These are phyloP conservation scores for Gallinago solitaria DNA, from an alignment of 2,797 vertebrate genomes.

Conservation along the genomic window DNA sequence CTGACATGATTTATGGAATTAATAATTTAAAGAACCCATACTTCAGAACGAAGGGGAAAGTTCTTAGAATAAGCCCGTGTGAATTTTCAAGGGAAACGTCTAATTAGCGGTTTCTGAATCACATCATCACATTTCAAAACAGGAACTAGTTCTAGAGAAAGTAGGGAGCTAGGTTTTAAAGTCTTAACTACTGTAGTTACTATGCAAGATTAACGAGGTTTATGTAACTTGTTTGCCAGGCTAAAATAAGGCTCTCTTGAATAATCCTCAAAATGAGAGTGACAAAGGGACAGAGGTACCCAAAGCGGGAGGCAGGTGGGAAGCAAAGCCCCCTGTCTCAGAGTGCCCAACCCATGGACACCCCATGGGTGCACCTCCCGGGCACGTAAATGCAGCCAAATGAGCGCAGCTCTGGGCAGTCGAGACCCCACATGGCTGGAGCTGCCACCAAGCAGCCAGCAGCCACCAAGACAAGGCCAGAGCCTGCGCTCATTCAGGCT, in stretches of 20 bases:
- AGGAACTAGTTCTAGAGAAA: conserved; percentile 42
- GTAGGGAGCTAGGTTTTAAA: conserved; percentile 51
- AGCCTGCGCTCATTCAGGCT: not conserved
- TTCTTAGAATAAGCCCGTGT: conserved; percentile 41
- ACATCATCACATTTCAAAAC: conserved; percentile 66
- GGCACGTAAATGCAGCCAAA: rapidly evolving
- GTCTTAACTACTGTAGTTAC: conserved; percentile 33
- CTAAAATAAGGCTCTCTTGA: not conserved
- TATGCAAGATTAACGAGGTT: conserved; percentile 53
- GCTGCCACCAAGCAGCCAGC: not conserved
- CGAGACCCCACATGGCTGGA: not conserved
- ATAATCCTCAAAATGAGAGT: not conserved
- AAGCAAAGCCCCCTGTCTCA: not conserved
- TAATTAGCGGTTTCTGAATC: conserved; percentile 67
- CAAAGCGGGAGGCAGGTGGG: not conserved
- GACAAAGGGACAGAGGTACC: not conserved
- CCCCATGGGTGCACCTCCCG: too few relatives aligned
- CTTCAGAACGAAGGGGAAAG: not conserved
- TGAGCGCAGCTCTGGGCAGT: not conserved
- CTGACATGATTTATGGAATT: conserved; percentile 40
- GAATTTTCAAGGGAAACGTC: conserved; percentile 62
- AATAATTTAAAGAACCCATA: conserved; percentile 59
- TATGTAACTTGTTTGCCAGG: conserved; percentile 16
- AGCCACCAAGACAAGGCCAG: not conserved
- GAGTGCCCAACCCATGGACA: too few relatives aligned